Percentiles rank a stretch among this genome's conserved stretches.
phyloP scores from a whole-genome alignment of 2,113 vertebrate genomes.

The Lamprotornis superbus region DNA sequence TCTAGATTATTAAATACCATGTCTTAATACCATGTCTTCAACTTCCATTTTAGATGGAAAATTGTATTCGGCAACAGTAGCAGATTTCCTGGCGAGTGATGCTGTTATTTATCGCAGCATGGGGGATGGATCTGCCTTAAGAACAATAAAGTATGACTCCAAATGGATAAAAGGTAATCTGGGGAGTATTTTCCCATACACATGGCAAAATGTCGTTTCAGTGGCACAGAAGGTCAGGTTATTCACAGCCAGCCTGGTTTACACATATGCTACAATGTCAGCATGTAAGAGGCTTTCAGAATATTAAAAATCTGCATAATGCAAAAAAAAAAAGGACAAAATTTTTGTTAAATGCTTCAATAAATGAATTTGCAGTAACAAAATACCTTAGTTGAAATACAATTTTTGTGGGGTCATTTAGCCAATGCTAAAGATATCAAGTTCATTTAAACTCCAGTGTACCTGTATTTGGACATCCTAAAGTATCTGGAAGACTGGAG shows the following conservation, averaged over 20 bases:
- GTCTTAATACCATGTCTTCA: constrained; percentile 9
- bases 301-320: not conserved
- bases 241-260: not conserved
- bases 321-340: not conserved
- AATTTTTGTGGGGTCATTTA: constrained; percentile 54
- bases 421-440: constrained; percentile 18
- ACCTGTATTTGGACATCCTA: not conserved
- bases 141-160: constrained; percentile 99
- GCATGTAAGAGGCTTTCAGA: not conserved
- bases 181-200: not conserved
- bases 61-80: constrained; percentile 96
- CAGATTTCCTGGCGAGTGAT: constrained; percentile 97
- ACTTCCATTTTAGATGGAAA: constrained; percentile 86
- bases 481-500: not conserved
- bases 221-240: not conserved
- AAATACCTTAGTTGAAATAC: constrained; percentile 34
- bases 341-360: constrained; percentile 43
- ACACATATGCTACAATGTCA: not conserved
- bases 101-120: constrained; percentile 99
- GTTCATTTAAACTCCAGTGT: constrained; percentile 31
- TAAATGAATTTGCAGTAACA: constrained; percentile 55
- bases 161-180: constrained; percentile 98
- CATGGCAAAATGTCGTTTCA: not conserved
- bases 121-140: constrained; percentile 95
- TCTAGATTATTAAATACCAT: not conserved